Conservation (phyloP, 2,113 vertebrate species). For the Sialia sialis region DNA sequence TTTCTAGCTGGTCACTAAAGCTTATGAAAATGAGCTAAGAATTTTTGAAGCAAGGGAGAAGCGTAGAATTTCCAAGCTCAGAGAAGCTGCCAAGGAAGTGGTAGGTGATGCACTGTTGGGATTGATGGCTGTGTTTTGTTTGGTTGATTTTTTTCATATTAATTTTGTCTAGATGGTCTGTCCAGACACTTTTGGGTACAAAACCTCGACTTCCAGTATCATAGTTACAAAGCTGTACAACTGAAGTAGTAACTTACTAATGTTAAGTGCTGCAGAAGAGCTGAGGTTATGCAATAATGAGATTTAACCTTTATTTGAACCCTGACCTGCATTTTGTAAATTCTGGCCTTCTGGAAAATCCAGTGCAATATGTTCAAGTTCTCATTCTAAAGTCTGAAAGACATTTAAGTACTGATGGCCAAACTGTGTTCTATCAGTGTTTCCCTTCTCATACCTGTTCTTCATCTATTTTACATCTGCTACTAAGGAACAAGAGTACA, state of each 20-base stretch:
- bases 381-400: neutral
- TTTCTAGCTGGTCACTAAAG: slow-evolving; percentile 71
- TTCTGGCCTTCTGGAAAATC: neutral
- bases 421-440: neutral
- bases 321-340: neutral
- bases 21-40: slow-evolving; percentile 81
- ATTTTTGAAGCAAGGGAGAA: slow-evolving; percentile 75
- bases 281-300: neutral
- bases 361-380: neutral
- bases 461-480: slow-evolving; percentile 58
- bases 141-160: neutral
- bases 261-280: neutral
- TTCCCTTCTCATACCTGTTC: slow-evolving; percentile 44
- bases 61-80: slow-evolving; percentile 66
- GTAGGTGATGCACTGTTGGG: slow-evolving; percentile 22
- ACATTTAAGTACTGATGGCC: slow-evolving; percentile 5
- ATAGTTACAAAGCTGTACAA: neutral
- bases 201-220: neutral
- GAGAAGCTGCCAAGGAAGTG: slow-evolving; percentile 68
- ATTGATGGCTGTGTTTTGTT: neutral
- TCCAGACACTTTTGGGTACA: neutral
- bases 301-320: slow-evolving; percentile 13
- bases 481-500: slow-evolving; percentile 82
- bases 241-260: neutral
- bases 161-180: neutral